A percentile compares a stretch with the other conserved stretches of the same genome.
Conservation (phyloP, 2,113 vertebrate species). For the Notarius quadriscutis region DNA sequence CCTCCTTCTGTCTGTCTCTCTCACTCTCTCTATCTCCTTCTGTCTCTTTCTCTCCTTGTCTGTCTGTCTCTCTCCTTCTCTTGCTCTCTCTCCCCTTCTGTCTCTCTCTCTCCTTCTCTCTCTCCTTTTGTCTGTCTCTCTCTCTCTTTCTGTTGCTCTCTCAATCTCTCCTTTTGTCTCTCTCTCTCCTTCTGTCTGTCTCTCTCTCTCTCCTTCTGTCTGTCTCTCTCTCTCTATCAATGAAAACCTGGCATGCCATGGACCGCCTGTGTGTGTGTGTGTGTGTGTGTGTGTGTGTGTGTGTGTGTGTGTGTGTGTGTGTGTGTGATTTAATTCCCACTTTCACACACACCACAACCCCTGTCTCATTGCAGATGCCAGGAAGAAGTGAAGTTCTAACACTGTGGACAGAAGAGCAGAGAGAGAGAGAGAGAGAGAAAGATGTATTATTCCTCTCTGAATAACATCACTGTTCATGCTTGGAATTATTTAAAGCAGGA, state of each 20-base stretch:
- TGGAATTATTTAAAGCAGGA: constrained; percentile 67
- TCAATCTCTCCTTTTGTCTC: no score
- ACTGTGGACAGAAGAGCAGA: neutral
- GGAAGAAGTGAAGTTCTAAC: constrained; percentile 62
- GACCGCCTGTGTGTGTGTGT: neutral
- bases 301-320: constrained; percentile 23
- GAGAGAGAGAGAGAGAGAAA: constrained; percentile 19
- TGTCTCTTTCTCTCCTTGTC: no score
- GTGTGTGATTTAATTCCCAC: constrained; percentile 38
- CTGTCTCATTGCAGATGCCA: constrained; percentile 44
- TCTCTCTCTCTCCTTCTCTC: no score
- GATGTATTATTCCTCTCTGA: neutral
- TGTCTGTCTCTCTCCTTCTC: no score
- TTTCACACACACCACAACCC: constrained; percentile 24
- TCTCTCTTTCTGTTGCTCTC: no score
- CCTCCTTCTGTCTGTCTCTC: no score
- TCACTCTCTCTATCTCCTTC: no score
- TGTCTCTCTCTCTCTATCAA: neutral
- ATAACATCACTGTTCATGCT: neutral
- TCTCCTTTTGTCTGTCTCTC: no score
- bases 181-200: no score
- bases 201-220: neutral
- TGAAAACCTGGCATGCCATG: neutral
- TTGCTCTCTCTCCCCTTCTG: no score
- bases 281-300: constrained; percentile 32